These are phyloP conservation scores for Acanthurus tractus DNA, from an alignment of 2,797 vertebrate genomes.

Conservation along the genomic window DNA sequence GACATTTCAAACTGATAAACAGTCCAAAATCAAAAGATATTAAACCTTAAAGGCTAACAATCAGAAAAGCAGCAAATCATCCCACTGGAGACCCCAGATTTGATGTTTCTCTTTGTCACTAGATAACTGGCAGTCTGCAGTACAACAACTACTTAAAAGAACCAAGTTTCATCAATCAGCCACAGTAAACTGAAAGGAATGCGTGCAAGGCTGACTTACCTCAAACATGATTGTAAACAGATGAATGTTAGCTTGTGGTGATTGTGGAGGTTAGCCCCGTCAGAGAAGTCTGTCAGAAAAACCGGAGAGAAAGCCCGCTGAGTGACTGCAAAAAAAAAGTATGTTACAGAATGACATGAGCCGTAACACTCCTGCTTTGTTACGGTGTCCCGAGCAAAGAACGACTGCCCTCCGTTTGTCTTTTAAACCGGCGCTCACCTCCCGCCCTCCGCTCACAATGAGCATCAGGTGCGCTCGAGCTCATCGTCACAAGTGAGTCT, in stretches of 20 bases:
- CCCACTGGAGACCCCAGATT: no score
- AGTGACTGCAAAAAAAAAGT: not conserved
- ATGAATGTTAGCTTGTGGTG: not conserved
- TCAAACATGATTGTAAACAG: conserved; percentile 68
- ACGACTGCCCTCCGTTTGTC: accelerated
- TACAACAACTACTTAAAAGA: no score
- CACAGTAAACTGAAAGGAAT: no score
- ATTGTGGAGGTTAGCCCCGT: not conserved
- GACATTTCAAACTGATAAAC: no score
- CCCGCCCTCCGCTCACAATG: conserved; percentile 62
- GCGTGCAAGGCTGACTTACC: conserved; percentile 55
- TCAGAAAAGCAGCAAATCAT: no score
- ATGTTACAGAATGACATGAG: not conserved
- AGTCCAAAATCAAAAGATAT: no score
- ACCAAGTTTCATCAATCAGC: no score
- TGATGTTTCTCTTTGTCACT: no score
- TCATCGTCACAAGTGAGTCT: not conserved
- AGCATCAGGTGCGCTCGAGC: conserved; percentile 76
- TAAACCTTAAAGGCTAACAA: no score
- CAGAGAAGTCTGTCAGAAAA: no score
- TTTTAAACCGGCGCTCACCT: conserved; percentile 61
- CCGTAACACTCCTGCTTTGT: not conserved
- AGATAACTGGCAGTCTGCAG: no score
- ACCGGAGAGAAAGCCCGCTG: not conserved
- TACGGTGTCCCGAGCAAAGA: conserved; percentile 6